These are phyloP conservation scores for Phodopus roborovskii DNA, from an alignment of 2,113 vertebrate genomes.

Conservation along the genomic window DNA sequence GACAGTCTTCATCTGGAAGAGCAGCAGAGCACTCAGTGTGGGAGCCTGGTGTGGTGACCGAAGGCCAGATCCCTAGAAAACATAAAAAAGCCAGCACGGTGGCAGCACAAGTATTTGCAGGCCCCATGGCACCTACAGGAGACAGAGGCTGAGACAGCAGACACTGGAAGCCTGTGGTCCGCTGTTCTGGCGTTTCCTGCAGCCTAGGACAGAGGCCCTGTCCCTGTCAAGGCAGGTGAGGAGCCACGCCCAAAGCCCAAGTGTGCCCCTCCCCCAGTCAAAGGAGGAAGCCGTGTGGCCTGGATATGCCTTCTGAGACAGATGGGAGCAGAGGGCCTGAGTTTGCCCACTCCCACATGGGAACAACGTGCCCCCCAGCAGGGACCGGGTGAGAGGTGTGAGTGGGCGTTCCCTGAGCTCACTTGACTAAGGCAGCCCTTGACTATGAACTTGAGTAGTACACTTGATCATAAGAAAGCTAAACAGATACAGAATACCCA, in stretches of 20 bases:
- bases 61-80: background rate
- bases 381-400: background rate
- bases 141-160: background rate
- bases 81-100: background rate
- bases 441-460: background rate
- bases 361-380: background rate
- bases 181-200: background rate
- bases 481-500: background rate
- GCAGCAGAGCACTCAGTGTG: background rate
- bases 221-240: background rate
- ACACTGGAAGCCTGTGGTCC: no score
- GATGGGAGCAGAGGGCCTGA: background rate
- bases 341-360: background rate
- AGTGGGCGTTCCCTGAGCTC: background rate
- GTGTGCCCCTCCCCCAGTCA: background rate
- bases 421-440: background rate
- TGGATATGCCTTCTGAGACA: background rate
- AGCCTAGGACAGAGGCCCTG: background rate
- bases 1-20: background rate
- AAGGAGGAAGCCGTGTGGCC: background rate
- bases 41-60: background rate
- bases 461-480: background rate
- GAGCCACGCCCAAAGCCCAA: background rate
- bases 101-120: background rate
- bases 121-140: background rate